Base-by-base conservation (phyloP, 2,113 vertebrate species). In the Sisor rabdophorus region DNA sequence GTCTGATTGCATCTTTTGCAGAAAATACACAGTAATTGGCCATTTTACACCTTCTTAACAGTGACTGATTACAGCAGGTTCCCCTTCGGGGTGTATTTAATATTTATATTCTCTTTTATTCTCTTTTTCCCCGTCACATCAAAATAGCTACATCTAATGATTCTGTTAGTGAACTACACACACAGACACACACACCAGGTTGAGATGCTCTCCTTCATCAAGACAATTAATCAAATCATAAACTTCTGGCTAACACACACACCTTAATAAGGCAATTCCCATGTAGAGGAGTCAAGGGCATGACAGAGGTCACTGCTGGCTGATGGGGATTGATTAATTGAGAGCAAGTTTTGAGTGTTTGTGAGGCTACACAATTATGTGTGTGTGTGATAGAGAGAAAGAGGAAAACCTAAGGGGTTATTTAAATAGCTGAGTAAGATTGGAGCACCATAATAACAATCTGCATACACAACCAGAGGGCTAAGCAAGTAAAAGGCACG, bases 391-490 rank as follows among this genome's bases (percentile, higher is more conserved):
- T 9, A 15, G 13, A 26, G 24, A 26, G 13, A 26, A 16, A 11
- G 24, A 26, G 24, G 6, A 52, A 74, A 72, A 68, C 75, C 60
- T 50, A 55, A 59, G 60, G 74, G 69, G 60, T 56, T 80, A 64
- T 71, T 81, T 77, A 79, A 53, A 73, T 73, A 40, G 75, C 59
- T 73, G 75, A 63, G 67, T 80, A 36, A 56, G 59, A 78, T 65
- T 77, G 60, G 55, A 77, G 47, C 54, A 48, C 50, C 73, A 47
- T 75, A 68, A 75, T 59, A 74, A 47, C 70, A 71, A 76, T 79
- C 61, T 73, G 70, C 75, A 65, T 70, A 71, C 9, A 50, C 60
- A 67, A 36, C 40, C 60, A 61, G 64, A 60, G 68, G 70, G 67
- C 16, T 61, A 32, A 79, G 77, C 61, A 73, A 47, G 40, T 20